Conservation (phyloP, 1,140 invertebrate genomes). For the Cylas formicarius region DNA sequence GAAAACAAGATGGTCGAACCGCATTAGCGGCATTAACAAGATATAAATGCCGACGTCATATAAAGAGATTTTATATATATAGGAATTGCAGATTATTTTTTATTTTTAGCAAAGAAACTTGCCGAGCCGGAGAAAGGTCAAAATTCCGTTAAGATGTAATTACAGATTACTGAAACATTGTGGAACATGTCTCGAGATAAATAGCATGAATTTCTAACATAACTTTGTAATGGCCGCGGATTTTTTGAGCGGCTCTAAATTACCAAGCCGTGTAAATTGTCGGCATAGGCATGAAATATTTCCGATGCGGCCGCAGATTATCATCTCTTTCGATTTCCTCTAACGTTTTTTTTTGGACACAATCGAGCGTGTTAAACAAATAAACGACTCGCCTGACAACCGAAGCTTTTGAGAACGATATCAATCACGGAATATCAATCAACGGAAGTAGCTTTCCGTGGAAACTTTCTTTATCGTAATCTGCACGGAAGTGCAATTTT, state of each 20-base stretch:
- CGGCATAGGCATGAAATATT: slow-evolving; percentile 8
- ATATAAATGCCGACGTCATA: slow-evolving; percentile 16
- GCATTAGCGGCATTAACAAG: slow-evolving; percentile 16
- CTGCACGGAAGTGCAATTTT: too few species aligned
- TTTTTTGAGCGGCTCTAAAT: slow-evolving; percentile 17
- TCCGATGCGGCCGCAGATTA: too few species aligned
- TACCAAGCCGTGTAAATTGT: slow-evolving; percentile 7
- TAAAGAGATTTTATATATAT: slow-evolving; percentile 19
- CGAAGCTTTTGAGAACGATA: too few species aligned
- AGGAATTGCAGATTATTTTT: slow-evolving; percentile 11
- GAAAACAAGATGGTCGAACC: slow-evolving; percentile 18
- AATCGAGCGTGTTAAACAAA: too few species aligned
- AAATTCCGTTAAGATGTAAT: slow-evolving; percentile 22
- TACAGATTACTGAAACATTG: slow-evolving; percentile 20
- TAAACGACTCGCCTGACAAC: too few species aligned
- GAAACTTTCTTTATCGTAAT: too few species aligned
- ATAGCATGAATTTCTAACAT: slow-evolving; percentile 18
- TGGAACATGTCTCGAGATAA: slow-evolving; percentile 17
- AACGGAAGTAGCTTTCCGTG: too few species aligned
- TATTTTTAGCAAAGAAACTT: slow-evolving; percentile 7
- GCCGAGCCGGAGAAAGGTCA: slow-evolving; percentile 14
- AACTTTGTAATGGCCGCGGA: slow-evolving; percentile 17
- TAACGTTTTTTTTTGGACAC: too few species aligned
- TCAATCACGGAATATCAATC: too few species aligned
- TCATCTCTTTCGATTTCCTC: too few species aligned